Evolutionary conservation across 37 sponge, comb jelly and placozoan genomes (phyloP).

Genomic region (Amphimedon queenslandica): DNA sequence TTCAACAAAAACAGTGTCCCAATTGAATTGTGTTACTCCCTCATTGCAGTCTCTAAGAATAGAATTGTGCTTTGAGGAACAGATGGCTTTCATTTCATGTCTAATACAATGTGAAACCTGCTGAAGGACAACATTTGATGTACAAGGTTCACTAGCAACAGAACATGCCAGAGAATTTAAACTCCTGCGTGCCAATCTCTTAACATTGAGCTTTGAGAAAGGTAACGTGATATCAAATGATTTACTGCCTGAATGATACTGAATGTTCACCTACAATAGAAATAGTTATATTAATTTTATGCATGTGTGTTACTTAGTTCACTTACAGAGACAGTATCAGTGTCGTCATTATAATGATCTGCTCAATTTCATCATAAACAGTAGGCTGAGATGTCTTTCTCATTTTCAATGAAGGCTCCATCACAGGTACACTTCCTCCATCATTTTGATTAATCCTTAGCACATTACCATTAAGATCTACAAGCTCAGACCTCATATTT

Average conservation of each 20-base stretch:
- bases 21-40: not conserved
- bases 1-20: not conserved
- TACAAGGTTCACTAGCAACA: too few species aligned
- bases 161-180: not conserved
- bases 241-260: not conserved
- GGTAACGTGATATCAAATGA: not conserved
- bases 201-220: not conserved
- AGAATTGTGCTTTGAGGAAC: not conserved
- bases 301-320: too few species aligned
- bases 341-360: too few species aligned
- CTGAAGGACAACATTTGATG: not conserved
- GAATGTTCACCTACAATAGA: not conserved
- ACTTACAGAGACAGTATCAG: too few species aligned
- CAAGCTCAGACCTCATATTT: too few species aligned
- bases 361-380: too few species aligned
- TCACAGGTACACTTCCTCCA: too few species aligned
- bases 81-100: not conserved
- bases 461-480: too few species aligned
- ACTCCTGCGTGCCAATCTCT: not conserved
- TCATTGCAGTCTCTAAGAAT: not conserved
- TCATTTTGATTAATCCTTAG: too few species aligned
- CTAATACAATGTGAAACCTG: not conserved
- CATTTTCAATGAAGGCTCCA: too few species aligned
- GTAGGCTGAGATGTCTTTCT: too few species aligned
- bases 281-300: too few species aligned